phyloP scores from a whole-genome alignment of 2,113 vertebrate species.

The Etheostoma spectabile region DNA sequence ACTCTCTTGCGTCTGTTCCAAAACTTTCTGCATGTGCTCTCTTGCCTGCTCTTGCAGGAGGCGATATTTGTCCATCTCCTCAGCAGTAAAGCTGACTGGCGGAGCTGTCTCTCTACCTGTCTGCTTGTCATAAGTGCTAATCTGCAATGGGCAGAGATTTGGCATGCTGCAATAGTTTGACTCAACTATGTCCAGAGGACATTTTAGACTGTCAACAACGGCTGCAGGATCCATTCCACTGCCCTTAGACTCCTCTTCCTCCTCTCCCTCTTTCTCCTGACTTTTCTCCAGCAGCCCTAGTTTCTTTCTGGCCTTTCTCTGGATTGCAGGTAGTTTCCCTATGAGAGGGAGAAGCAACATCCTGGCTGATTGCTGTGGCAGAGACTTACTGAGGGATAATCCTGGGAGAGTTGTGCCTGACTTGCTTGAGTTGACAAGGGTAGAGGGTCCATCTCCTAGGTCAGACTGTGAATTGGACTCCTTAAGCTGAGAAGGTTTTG shows the following conservation, averaged over 20 bases:
- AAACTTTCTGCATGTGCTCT: conserved; percentile 95
- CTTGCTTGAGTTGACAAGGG: conserved; percentile 16
- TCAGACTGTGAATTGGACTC: conserved; percentile 35
- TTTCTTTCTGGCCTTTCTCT: conserved; percentile 75
- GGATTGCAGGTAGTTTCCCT: conserved; percentile 82
- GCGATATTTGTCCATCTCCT: conserved; percentile 97
- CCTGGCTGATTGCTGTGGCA: conserved; percentile 63
- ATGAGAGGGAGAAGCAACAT: conserved; percentile 80
- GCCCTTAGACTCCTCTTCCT: conserved; percentile 32
- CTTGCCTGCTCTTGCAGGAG: conserved; percentile 94
- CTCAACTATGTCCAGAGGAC: conserved; percentile 80
- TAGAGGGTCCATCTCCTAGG: neutral
- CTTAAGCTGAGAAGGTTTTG: conserved; percentile 29
- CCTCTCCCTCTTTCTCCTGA: conserved; percentile 60
- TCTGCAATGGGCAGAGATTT: conserved; percentile 72
- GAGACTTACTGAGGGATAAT: conserved; percentile 32
- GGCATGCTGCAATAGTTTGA: conserved; percentile 79
- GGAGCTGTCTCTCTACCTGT: conserved; percentile 81
- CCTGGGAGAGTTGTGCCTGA: conserved; percentile 30
- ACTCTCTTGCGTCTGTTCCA: conserved; percentile 86
- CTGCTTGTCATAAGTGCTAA: conserved; percentile 81
- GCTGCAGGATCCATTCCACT: conserved; percentile 4
- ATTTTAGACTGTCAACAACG: conserved; percentile 50
- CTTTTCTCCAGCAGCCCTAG: conserved; percentile 68
- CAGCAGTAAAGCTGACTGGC: conserved; percentile 93